Percentiles rank a stretch among this genome's conserved stretches.
Evolutionary conservation across 2,797 vertebrate species (phyloP).

Genomic region (Xenentodon cancila): DNA sequence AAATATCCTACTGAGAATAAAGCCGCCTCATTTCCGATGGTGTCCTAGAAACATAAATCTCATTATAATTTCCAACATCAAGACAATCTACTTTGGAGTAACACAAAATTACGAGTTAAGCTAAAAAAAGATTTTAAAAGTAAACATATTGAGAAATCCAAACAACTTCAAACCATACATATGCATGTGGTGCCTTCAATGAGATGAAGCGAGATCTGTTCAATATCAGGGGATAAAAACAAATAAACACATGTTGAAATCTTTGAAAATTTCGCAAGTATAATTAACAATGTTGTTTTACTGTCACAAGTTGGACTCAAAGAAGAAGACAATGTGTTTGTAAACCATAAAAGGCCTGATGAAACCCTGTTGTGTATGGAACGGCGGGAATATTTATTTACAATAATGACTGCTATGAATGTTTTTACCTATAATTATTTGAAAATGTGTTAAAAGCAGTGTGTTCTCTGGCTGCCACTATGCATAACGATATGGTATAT

Average conservation of each 20-base stretch:
- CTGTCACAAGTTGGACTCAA: too few relatives aligned
- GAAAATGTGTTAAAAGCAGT: too few relatives aligned
- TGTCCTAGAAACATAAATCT: constrained; percentile 88
- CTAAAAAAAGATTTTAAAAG: constrained; percentile 81
- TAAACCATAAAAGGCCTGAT: too few relatives aligned
- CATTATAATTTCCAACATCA: constrained; percentile 86
- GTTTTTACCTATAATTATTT: too few relatives aligned
- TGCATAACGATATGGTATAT: too few relatives aligned
- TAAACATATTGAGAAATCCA: constrained; percentile 81
- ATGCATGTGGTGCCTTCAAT: constrained; percentile 74
- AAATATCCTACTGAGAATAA: constrained; percentile 82
- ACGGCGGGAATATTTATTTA: too few relatives aligned
- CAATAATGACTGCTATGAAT: too few relatives aligned
- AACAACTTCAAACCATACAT: constrained; percentile 80
- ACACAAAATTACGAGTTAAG: constrained; percentile 80
- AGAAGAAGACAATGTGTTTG: too few relatives aligned
- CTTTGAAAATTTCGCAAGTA: constrained; percentile 72
- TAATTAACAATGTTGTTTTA: constrained; percentile 52
- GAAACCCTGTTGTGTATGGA: too few relatives aligned
- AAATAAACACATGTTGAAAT: constrained; percentile 60
- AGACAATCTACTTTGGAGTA: constrained; percentile 82
- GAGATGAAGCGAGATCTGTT: constrained; percentile 53
- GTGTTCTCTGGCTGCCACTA: too few relatives aligned
- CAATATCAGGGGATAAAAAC: constrained; percentile 57
- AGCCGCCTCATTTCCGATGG: constrained; percentile 81